A percentile compares a stretch with the other conserved stretches of the same genome.
Conservation (phyloP, 1,140 invertebrate species). For the Drosophila biarmipes region DNA sequence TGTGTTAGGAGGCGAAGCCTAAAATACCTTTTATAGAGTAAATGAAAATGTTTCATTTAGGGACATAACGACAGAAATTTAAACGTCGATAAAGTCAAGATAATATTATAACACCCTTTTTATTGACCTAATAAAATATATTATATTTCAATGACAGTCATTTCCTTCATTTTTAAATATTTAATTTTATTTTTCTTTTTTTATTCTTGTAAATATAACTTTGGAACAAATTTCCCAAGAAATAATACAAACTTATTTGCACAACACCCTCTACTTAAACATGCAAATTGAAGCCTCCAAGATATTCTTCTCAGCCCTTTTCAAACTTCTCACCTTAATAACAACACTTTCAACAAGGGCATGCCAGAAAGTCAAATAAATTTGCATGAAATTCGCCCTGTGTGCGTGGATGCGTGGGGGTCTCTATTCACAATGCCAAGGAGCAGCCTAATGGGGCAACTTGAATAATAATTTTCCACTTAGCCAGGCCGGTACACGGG, state of each 20-base stretch:
- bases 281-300: background rate
- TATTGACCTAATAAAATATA: no score
- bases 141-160: no score
- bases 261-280: background rate
- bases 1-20: background rate
- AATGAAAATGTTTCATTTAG: background rate
- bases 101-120: background rate
- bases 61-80: no score
- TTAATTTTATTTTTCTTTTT: no score
- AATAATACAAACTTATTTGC: background rate
- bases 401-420: conserved; percentile 54
- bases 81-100: background rate
- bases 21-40: background rate
- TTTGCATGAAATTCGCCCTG: conserved; percentile 53
- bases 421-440: conserved; percentile 49
- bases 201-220: no score
- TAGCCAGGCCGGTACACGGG: conserved; percentile 47
- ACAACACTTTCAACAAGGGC: conserved; percentile 9
- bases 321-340: background rate
- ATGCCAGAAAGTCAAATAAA: conserved; percentile 31
- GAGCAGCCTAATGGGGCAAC: conserved; percentile 70
- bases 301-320: background rate
- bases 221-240: no score
- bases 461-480: conserved; percentile 77
- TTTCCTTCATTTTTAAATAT: no score